These are phyloP conservation scores for Zaprionus ghesquierei DNA, from an alignment of 1,140 invertebrate genomes.

Conservation along the genomic window DNA sequence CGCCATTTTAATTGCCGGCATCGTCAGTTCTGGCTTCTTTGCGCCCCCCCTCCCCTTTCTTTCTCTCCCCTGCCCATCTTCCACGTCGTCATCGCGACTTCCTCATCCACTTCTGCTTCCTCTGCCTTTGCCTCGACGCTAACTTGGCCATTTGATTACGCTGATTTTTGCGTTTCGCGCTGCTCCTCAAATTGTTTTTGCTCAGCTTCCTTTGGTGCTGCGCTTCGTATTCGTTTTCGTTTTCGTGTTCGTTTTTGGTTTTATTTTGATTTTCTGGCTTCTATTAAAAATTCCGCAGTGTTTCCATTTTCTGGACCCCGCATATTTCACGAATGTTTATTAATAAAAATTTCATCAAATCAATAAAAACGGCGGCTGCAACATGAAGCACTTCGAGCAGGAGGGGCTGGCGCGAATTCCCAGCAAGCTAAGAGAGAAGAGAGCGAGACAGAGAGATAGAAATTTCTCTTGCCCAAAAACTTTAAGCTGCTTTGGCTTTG, in stretches of 20 bases:
- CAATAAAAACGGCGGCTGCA: constrained; percentile 49
- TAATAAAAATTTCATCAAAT: constrained; percentile 78
- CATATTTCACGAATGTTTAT: constrained; percentile 76
- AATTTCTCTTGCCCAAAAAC: not conserved
- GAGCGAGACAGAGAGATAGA: not conserved
- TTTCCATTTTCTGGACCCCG: constrained; percentile 43
- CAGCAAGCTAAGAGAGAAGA: not conserved
- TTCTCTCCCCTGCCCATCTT: not conserved
- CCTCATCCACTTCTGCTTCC: not conserved
- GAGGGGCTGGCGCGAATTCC: no score
- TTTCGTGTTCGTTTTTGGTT: constrained; percentile 1
- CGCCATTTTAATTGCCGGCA: constrained; percentile 70
- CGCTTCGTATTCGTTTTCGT: not conserved
- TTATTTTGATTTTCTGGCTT: constrained; percentile 38
- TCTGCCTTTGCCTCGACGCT: no score
- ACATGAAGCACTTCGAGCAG: not conserved
- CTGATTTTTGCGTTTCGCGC: constrained; percentile 48
- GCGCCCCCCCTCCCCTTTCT: not conserved
- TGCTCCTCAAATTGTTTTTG: constrained; percentile 3
- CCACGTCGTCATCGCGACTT: not conserved
- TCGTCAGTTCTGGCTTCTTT: constrained; percentile 10
- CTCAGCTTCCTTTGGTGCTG: constrained; percentile 21
- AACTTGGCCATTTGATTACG: constrained; percentile 63
- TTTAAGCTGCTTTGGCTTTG: constrained; percentile 36
- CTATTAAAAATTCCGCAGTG: constrained; percentile 69